Base-by-base conservation (phyloP, 1,140 invertebrate species). In the Drosophila nebulosa region DNA sequence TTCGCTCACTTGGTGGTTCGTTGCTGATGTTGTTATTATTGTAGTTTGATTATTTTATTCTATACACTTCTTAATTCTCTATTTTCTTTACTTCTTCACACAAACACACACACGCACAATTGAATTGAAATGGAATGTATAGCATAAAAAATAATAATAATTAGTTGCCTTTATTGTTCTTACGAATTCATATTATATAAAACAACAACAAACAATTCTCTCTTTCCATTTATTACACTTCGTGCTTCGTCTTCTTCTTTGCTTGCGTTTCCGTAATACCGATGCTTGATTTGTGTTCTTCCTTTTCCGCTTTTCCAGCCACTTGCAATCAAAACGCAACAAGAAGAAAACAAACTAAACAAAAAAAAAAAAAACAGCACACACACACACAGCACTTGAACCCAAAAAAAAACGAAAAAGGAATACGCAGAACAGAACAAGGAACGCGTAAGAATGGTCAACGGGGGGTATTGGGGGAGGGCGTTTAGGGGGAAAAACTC, bases 81-180 rank as follows among this genome's bases (percentile, higher is more conserved):
- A 62, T 32, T 75, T 74, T 66, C 65, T 73, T 64, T 59, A 64
- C 69, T 80, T 86, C 70, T 85, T 85, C 64, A 78, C 77, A 84
- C 69, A 85, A 68, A 55, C 16, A 21, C 39, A 46, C 9, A 10
- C 39, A 46, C 39, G 22, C 35, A 46, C 22, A 76, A 75, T 61
- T 64, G 51, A 76, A 69, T 69, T 58, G 74, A 79, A 78, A 74
- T 85, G 69, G 65, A 81, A 78, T 81, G 71, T 78, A 78, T 88
- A 88, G 21, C 16, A 81, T 74, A 78, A 62, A 78, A 80, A 80
- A 78, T 69, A 73, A 57, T 32, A 10, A 66, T 32, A 12, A 66
- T 53, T 68, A 58, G 22, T 56, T 27, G 36, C 35, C 56, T 14
- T 26, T 57, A 68, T 55, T 56, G 58, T 65, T 35, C 39, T 32